Conservation (phyloP, 1,140 invertebrate species). For the Diploscapter pachys region DNA sequence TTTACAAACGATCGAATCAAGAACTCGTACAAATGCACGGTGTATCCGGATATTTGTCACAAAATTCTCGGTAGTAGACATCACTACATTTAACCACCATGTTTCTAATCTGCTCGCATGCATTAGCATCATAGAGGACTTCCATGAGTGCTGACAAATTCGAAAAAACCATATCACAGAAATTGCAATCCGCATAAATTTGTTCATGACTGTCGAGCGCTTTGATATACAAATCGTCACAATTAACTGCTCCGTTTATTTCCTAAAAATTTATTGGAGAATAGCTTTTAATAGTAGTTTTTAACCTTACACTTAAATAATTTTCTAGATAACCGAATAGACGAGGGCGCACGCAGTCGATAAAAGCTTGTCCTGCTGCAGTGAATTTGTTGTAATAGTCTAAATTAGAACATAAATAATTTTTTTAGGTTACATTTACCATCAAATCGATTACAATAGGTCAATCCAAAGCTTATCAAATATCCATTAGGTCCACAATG, state of each 20-base stretch:
- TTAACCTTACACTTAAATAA: not conserved
- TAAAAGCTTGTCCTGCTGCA: not conserved
- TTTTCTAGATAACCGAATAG: conserved; percentile 3
- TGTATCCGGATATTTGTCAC: too few species aligned
- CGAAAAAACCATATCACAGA: not conserved
- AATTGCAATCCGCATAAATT: not conserved
- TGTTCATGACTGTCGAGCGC: not conserved
- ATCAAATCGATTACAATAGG: not conserved
- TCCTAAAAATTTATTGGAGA: not conserved
- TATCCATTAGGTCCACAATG: conserved; percentile 10
- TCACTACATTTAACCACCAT: too few species aligned
- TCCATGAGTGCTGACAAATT: not conserved
- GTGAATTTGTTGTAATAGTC: not conserved
- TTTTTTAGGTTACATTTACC: not conserved
- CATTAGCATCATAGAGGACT: not conserved
- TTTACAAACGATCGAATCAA: too few species aligned
- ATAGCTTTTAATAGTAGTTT: not conserved
- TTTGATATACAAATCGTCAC: not conserved
- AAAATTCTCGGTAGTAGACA: too few species aligned
- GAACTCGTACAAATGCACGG: too few species aligned
- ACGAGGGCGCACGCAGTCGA: conserved; percentile 2
- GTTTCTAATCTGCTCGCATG: too few species aligned
- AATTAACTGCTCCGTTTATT: not conserved
- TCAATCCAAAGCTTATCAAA: not conserved
- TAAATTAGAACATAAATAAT: not conserved